Evolutionary conservation across 1,140 invertebrate species (phyloP).

Genomic region (Teleogryllus occipitalis): DNA sequence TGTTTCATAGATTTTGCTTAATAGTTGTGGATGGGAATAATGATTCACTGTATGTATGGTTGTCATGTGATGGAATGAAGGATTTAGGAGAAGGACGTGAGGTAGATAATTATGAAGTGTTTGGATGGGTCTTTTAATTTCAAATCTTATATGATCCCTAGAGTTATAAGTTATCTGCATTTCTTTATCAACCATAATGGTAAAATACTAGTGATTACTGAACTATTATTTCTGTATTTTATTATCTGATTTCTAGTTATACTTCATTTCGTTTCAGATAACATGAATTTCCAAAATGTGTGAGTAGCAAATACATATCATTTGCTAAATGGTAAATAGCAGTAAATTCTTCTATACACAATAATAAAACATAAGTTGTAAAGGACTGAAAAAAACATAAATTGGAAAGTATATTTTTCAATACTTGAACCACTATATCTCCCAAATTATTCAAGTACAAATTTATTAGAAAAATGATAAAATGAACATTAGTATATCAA

Average conservation of each 20-base stretch:
- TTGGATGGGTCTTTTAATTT: neutral
- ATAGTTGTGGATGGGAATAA: neutral
- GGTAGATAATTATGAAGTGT: neutral
- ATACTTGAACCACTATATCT: neutral
- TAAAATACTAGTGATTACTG: neutral
- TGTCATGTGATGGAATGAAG: neutral
- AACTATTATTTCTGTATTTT: neutral
- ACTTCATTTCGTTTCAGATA: neutral
- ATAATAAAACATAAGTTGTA: too few species aligned
- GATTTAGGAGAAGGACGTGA: neutral
- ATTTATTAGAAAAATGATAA: neutral
- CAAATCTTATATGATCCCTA: neutral
- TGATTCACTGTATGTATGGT: neutral
- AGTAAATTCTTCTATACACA: too few species aligned
- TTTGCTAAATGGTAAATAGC: too few species aligned
- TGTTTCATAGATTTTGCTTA: neutral
- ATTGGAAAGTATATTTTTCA: neutral
- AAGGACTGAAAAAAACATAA: neutral
- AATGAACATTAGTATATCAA: too few species aligned
- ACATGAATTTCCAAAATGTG: neutral
- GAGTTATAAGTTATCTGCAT: neutral
- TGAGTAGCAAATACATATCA: neutral
- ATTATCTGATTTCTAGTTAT: neutral
- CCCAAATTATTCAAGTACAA: neutral
- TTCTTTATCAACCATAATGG: neutral